Conservation (phyloP, 2,888 invertebrate species). For the Agapostemon virescens region DNA sequence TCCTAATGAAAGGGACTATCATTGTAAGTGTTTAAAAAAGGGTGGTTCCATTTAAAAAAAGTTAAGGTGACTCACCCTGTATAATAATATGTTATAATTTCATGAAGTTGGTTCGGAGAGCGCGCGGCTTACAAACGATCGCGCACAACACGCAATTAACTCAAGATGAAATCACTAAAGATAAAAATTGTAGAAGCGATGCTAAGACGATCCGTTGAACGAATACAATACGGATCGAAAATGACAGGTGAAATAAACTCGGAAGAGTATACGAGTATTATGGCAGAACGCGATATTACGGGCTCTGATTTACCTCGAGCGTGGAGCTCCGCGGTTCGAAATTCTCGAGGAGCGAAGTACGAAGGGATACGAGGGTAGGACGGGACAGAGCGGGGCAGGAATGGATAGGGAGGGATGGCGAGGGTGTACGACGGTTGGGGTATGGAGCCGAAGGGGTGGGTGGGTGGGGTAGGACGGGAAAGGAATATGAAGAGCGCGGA, state of each 20-base stretch:
- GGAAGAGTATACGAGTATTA: conserved; percentile 33
- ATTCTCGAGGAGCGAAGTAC: conserved; percentile 19
- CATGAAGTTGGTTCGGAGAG: neutral
- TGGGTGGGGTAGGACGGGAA: no score
- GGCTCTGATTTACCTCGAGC: conserved; percentile 50
- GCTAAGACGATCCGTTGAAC: neutral
- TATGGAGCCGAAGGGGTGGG: no score
- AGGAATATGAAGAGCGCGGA: conserved; percentile 58
- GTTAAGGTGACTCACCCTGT: no score
- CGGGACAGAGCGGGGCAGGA: no score
- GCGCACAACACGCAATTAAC: neutral
- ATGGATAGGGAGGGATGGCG: conserved; percentile 20
- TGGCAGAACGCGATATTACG: conserved; percentile 49
- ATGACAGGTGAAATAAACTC: conserved; percentile 27
- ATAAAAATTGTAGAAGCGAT: neutral
- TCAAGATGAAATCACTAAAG: neutral
- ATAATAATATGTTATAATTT: no score
- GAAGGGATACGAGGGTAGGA: neutral
- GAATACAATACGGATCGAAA: conserved; percentile 32
- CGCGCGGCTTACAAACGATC: neutral
- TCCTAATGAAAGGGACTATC: no score
- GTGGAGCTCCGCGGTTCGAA: conserved; percentile 25
- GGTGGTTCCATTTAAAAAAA: no score
- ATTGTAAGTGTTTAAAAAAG: no score
- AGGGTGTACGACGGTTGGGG: no score